phyloP scores from a whole-genome alignment of 2,888 invertebrate genomes.

The Agrenia bidenticulata region DNA sequence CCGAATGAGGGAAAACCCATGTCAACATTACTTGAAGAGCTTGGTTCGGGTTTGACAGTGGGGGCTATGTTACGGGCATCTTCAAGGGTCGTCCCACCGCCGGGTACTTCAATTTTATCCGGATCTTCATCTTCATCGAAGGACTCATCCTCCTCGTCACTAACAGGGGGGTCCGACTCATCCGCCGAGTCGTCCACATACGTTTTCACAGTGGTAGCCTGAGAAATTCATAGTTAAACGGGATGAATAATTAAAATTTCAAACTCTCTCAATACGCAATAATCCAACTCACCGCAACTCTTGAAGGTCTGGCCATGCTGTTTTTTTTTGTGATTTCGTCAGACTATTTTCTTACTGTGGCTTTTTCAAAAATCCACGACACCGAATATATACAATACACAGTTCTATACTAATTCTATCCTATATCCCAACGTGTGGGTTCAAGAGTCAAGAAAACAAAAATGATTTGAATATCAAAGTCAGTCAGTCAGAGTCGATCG shows the following conservation, averaged over 20 bases:
- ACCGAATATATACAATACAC: too few species aligned
- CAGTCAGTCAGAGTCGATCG: too few species aligned
- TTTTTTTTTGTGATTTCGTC: too few species aligned
- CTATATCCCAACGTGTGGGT: too few species aligned
- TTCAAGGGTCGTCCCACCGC: constrained; percentile 84
- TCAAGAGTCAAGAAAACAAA: too few species aligned
- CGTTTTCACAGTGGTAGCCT: constrained; percentile 31
- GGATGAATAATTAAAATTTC: too few species aligned
- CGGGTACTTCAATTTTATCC: constrained; percentile 87
- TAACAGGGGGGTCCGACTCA: constrained; percentile 32
- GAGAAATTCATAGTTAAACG: too few species aligned
- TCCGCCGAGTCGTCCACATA: constrained; percentile 36
- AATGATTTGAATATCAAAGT: too few species aligned
- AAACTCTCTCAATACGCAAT: not conserved
- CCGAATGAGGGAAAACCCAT: too few species aligned
- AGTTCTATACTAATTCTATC: too few species aligned
- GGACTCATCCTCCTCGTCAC: constrained; percentile 52
- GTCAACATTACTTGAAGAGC: not conserved
- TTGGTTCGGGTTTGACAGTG: constrained; percentile 30
- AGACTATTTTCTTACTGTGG: too few species aligned
- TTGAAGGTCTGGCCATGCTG: constrained; percentile 23
- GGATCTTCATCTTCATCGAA: constrained; percentile 73
- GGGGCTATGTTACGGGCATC: constrained; percentile 61
- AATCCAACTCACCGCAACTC: constrained; percentile 18
- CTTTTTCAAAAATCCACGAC: too few species aligned